These are phyloP conservation scores for Oxycera nigricornis DNA, from an alignment of 2,888 invertebrate species.

Conservation along the genomic window DNA sequence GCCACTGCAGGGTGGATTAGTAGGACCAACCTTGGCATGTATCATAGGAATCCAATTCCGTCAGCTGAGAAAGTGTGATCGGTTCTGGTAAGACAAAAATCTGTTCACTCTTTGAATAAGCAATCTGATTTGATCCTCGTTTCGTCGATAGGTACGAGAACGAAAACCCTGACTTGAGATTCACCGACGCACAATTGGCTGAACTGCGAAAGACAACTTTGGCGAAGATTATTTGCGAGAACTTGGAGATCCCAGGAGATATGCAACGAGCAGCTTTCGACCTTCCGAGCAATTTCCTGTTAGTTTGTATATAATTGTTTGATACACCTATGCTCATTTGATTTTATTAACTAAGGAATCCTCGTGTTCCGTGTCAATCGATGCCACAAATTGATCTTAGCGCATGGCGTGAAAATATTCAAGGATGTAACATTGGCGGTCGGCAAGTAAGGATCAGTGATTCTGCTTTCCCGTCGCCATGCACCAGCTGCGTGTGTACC, in stretches of 20 bases:
- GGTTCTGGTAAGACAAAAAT: conserved; percentile 80
- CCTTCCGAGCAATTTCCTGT: conserved; percentile 87
- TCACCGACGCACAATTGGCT: conserved; percentile 84
- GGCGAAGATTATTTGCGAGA: conserved; percentile 87
- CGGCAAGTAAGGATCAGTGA: conserved; percentile 80
- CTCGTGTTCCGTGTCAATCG: conserved; percentile 82
- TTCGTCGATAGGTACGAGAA: conserved; percentile 77
- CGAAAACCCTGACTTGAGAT: conserved; percentile 76
- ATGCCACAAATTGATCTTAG: conserved; percentile 81
- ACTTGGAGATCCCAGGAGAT: conserved; percentile 82
- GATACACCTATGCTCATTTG: not conserved
- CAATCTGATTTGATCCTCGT: not conserved
- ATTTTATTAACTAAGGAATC: conserved; percentile 69
- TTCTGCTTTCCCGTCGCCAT: conserved; percentile 87
- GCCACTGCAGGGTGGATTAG: conserved; percentile 86
- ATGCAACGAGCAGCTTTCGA: conserved; percentile 92
- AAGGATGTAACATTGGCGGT: conserved; percentile 83
- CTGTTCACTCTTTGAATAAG: not conserved
- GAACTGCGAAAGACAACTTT: conserved; percentile 87
- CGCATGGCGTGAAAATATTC: conserved; percentile 83
- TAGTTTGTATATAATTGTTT: conserved; percentile 56
- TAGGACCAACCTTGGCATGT: conserved; percentile 94
- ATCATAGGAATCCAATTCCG: conserved; percentile 95
- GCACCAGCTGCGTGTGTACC: conserved; percentile 88
- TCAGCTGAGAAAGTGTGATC: conserved; percentile 88